Base-by-base conservation (phyloP, 2,888 invertebrate genomes). In the Sphecodes monilicornis region DNA sequence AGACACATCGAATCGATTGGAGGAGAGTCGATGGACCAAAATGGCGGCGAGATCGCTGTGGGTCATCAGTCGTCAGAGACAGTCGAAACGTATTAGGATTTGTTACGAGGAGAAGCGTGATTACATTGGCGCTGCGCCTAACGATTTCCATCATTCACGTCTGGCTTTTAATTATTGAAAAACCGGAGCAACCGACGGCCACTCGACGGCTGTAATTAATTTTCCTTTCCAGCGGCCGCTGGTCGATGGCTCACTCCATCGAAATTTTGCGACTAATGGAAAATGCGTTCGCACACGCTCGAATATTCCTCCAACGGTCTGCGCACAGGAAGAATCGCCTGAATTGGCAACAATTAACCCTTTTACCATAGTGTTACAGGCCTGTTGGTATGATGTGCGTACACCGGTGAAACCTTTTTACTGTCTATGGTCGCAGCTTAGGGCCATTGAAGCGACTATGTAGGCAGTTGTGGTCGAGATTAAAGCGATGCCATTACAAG, bases 111-210 rank as follows among this genome's bases (percentile, higher is more conserved):
- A 8, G n/a, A 6, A 5, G 57, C 5, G 26, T 29, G 57, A 29
- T 57, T 57, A 26, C 64, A 64, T 64, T 64, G 64, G 64, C 64
- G 64, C 3, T 18, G 3, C 26, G 36, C n/a, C 36, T 6, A 78
- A 68, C 71, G 32, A n/a, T 72, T 43, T n/a, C 39, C 22, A 18
- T 29, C 18, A 43, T 68, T 70, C 36, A 16, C 46, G 69, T 43
- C 39, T 68, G 32, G n/a, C 80, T 73, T 82, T 82, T 69, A 79
- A 82, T 82, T 82, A 82, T 82, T 69, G 82, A 82, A 79, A 82
- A 82, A 73, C 57, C 68, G 26, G 73, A 68, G n/a, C 29, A 36
- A 18, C 29, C n/a, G 68, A 46, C 69, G 68, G 18, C 72, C 57
- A 81, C 41, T 64, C 72, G 26, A 66, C 66, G 78, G 43, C 26